Evolutionary conservation across 2,888 invertebrate species (phyloP).

Genomic region (Drosophila phalerata): DNA sequence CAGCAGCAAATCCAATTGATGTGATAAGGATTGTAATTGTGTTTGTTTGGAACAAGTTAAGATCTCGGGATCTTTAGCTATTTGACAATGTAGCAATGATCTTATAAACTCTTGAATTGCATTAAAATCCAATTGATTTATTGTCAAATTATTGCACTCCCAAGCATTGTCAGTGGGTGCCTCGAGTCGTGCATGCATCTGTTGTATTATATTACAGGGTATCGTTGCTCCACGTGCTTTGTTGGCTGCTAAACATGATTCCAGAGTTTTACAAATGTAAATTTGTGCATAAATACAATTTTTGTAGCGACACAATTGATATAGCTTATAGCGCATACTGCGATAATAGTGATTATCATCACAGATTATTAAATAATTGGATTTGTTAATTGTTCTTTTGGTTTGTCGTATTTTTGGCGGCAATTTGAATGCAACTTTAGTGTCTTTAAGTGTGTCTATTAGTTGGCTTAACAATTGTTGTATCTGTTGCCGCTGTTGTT

Average conservation of each 20-base stretch:
- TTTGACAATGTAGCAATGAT: conserved; percentile 12
- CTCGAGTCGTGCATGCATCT: conserved; percentile 78
- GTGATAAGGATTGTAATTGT: conserved; percentile 48
- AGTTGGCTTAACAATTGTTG: conserved; percentile 49
- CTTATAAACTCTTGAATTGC: conserved; percentile 34
- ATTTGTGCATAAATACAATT: conserved; percentile 76
- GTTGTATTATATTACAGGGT: conserved; percentile 64
- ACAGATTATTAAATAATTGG: conserved; percentile 74
- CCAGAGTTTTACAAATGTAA: conserved; percentile 57
- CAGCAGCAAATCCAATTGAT: conserved; percentile 75
- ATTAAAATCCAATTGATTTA: conserved; percentile 8
- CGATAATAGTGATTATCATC: conserved; percentile 84
- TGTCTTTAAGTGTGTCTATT: conserved; percentile 36
- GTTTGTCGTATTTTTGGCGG: conserved; percentile 10
- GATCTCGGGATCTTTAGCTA: not conserved
- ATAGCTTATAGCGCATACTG: conserved; percentile 83
- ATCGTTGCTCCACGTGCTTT: conserved; percentile 51
- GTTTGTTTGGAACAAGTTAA: not conserved
- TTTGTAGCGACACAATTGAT: conserved; percentile 69
- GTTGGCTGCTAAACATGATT: conserved; percentile 66
- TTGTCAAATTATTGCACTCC: conserved; percentile 64
- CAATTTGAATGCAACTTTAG: not conserved
- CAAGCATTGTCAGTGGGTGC: conserved; percentile 55
- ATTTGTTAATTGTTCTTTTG: not conserved
- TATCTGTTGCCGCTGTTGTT: conserved; percentile 65